phyloP scores from a whole-genome alignment of 2,797 vertebrate species.

The Chloroceryle amazona region DNA sequence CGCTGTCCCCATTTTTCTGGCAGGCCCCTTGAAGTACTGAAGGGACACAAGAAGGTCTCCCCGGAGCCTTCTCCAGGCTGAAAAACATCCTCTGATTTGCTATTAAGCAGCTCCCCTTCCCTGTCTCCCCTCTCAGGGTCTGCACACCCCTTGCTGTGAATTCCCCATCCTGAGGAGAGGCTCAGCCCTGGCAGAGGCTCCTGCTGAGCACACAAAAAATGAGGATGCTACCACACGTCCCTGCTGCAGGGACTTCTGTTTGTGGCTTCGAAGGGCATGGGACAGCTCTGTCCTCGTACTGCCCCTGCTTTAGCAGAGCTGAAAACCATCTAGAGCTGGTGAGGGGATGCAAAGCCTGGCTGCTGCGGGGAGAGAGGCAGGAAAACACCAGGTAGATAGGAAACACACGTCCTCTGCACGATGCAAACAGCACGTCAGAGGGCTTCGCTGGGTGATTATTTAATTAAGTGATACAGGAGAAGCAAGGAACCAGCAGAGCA shows the following conservation, averaged over 20 bases:
- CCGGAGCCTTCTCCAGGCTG: background rate
- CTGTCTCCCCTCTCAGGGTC: background rate
- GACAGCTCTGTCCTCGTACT: background rate
- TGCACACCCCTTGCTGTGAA: background rate
- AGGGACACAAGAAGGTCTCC: background rate
- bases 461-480: background rate
- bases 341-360: background rate
- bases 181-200: background rate
- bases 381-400: background rate
- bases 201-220: fast-evolving
- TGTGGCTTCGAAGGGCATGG: background rate
- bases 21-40: background rate
- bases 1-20: background rate
- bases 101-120: background rate
- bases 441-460: background rate
- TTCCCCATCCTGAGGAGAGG: fast-evolving
- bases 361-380: background rate
- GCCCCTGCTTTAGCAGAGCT: background rate
- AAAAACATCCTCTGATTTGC: background rate
- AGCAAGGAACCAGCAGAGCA: background rate
- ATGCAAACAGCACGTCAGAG: background rate
- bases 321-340: fast-evolving
- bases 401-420: background rate
- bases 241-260: background rate
- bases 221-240: fast-evolving